Base-by-base conservation (phyloP, 2,888 invertebrate species). In the Pseudolycoriella hygida region DNA sequence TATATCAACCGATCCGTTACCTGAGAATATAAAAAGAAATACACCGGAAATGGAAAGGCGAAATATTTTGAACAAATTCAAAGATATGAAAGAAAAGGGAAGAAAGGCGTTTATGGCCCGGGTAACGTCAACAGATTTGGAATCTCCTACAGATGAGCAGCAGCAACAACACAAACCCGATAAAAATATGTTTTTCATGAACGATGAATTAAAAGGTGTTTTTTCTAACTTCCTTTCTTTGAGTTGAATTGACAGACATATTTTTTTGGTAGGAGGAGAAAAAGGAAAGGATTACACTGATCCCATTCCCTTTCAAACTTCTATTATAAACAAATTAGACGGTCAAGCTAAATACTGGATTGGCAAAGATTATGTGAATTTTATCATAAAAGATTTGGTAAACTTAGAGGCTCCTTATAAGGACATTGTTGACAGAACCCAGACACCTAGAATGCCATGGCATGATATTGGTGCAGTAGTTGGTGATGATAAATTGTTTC, bases 391-490 rank as follows among this genome's bases (percentile, higher is more conserved):
- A 61, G 96, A 96, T 66, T 92, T 94, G 61, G 80, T 77, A 49
- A 82, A 88, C 64, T 72, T 94, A 49, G 86, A 93, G 58, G 74
- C 81, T 53, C 94, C 94, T 0, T 89, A 83, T 69, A 70, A 71
- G 56, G 75, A 73, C 73, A 50, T 87, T 53, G 87, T 96, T 37
- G 88, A 94, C 59, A 72, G 94, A 37, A 75, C 73, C 44, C 78
- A 77, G 38, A 90, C 87, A 2, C 93, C 93, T 0, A 73, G 94
- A 52, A 94, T 96, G 93, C 94, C 94, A 2, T 96, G 94, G 94
- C 94, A 96, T 60, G 94, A 96, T 67, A 75, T 94, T 44, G 90
- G 84, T 2, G 72, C 80, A 14, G 74, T 84, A 58, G 80, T 94
- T 1, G 78, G 25, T 25, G 25, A 25, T n/a, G n/a, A n/a, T n/a